Evolutionary conservation across 2,888 invertebrate species (phyloP).

Genomic region (Pantelozetes paolii): DNA sequence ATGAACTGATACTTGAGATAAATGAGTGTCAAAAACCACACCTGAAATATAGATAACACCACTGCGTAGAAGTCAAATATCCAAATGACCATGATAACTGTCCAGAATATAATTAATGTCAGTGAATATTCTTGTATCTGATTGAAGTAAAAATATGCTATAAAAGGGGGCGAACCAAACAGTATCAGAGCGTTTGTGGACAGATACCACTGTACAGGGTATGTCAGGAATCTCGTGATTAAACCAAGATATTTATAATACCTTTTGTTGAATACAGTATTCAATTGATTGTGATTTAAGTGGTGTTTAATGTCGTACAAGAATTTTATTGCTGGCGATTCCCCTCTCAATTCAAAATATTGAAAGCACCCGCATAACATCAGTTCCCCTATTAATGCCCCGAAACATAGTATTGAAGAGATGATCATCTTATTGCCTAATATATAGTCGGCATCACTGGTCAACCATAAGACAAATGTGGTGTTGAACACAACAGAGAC

Average conservation of each 20-base stretch:
- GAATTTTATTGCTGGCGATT: neutral
- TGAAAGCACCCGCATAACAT: neutral
- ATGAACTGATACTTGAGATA: slow-evolving; percentile 16
- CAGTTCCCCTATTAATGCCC: neutral
- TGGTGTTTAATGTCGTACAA: neutral
- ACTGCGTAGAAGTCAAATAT: neutral
- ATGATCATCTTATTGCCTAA: neutral
- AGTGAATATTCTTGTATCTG: neutral
- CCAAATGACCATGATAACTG: neutral
- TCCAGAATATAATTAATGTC: neutral
- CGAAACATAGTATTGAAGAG: neutral
- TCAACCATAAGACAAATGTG: neutral
- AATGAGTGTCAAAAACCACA: neutral
- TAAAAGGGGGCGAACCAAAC: neutral
- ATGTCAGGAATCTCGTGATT: neutral
- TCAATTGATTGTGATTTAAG: neutral
- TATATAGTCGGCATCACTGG: slow-evolving; percentile 1
- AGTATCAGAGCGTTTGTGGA: neutral
- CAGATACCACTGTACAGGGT: too few relatives aligned
- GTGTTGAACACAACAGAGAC: neutral
- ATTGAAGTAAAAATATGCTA: neutral
- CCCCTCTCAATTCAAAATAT: neutral
- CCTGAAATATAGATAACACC: neutral
- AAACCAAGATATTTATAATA: neutral
- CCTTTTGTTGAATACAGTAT: neutral